Evolutionary conservation across 37 sponge, comb jelly and placozoan genomes (phyloP).

Genomic region (Corticium candelabrum): DNA sequence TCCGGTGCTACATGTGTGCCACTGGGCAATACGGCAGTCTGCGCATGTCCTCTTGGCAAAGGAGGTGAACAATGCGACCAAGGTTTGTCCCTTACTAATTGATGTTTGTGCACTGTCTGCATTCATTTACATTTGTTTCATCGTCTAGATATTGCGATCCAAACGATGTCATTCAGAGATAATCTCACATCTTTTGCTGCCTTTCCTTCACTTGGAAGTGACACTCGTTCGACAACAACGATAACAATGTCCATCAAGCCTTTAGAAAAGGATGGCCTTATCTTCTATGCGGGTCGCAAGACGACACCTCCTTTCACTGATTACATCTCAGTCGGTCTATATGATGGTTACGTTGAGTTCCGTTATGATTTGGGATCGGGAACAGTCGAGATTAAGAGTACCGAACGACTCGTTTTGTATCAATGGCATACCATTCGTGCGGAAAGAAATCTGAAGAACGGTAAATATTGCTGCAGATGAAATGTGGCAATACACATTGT

Average conservation of each 20-base stretch:
- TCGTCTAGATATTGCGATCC: neutral
- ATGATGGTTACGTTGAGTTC: neutral
- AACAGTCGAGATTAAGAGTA: neutral
- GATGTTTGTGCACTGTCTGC: too few relatives aligned
- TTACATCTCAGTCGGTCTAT: neutral
- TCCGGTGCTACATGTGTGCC: neutral
- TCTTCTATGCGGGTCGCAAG: neutral
- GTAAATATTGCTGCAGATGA: neutral
- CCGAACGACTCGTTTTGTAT: neutral
- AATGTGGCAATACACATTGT: neutral
- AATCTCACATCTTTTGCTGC: neutral
- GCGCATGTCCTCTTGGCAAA: conserved; percentile 1
- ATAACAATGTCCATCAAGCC: neutral
- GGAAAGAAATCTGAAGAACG: neutral
- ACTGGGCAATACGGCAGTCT: neutral
- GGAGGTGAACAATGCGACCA: neutral
- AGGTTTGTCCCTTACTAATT: too few relatives aligned
- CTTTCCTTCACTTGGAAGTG: neutral
- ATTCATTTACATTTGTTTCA: too few relatives aligned
- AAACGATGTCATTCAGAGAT: neutral
- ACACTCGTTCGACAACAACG: neutral
- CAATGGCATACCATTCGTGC: neutral
- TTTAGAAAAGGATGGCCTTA: neutral
- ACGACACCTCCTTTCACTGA: too few relatives aligned
- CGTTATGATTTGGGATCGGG: neutral